Conservation (phyloP, 2,888 invertebrate genomes). For the Apotomis betuletana region DNA sequence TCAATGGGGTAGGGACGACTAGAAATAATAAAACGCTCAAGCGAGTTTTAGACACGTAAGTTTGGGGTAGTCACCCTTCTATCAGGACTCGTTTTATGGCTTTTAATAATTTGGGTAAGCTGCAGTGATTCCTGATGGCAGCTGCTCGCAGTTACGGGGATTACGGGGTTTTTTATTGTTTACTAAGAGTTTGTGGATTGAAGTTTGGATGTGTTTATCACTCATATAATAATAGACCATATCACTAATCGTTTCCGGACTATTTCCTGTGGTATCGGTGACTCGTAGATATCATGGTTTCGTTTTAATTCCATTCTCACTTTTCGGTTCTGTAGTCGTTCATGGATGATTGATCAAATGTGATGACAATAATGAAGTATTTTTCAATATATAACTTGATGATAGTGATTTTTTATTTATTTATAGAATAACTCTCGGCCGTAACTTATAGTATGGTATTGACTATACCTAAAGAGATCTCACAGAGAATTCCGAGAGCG, state of each 20-base stretch:
- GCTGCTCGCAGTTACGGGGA: constrained; percentile 73
- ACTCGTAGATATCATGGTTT: background rate
- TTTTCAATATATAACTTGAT: too few relatives aligned
- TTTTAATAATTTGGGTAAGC: constrained; percentile 82
- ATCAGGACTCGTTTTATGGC: constrained; percentile 79
- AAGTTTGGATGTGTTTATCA: constrained; percentile 35
- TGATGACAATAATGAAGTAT: too few relatives aligned
- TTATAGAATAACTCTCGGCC: too few relatives aligned
- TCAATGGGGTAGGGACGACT: constrained; percentile 61
- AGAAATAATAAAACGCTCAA: constrained; percentile 74
- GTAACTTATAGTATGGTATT: too few relatives aligned
- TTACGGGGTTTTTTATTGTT: constrained; percentile 66
- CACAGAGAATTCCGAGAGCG: too few relatives aligned
- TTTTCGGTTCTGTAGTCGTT: background rate
- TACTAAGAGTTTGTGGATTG: constrained; percentile 50
- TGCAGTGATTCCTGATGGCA: constrained; percentile 79
- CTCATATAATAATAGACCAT: constrained; percentile 12
- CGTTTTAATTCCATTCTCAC: background rate
- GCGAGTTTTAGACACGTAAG: constrained; percentile 72
- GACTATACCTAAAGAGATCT: too few relatives aligned
- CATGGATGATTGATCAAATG: too few relatives aligned
- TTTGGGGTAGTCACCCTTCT: constrained; percentile 79
- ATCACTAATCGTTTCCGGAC: constrained; percentile 35
- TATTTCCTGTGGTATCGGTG: constrained; percentile 17
- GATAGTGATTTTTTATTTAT: too few relatives aligned